A percentile compares a stretch with the other conserved stretches of the same genome.
Conservation (phyloP, 1,140 invertebrate genomes). For the Brachionus koreanus region DNA sequence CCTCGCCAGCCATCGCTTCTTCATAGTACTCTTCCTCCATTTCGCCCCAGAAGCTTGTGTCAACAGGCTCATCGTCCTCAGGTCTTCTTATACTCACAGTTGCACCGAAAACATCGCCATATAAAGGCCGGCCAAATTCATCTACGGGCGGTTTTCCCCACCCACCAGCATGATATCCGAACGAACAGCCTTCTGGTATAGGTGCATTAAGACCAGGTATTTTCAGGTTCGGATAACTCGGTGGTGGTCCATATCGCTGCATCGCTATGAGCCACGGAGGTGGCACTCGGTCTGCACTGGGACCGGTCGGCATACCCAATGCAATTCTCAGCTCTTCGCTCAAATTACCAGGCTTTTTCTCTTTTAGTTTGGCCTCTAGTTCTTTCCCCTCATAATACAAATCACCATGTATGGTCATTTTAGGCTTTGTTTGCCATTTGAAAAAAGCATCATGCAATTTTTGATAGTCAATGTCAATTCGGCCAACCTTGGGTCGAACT, state of each 20-base stretch:
- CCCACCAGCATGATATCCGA: constrained; percentile 92
- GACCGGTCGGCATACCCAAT: constrained; percentile 95
- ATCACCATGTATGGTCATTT: constrained; percentile 97
- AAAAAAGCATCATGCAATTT: constrained; percentile 99
- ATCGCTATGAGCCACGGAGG: constrained; percentile 99
- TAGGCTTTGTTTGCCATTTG: constrained; percentile 97
- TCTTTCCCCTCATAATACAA: constrained; percentile 99
- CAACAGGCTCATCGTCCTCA: constrained; percentile 69
- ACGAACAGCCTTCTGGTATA: constrained; percentile 73
- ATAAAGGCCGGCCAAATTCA: constrained; percentile 91
- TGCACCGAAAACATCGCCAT: constrained; percentile 94
- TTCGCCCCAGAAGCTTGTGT: constrained; percentile 84
- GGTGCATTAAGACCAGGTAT: constrained; percentile 73
- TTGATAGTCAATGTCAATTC: constrained; percentile 99
- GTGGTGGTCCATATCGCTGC: constrained; percentile 97
- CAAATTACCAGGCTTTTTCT: constrained; percentile 96
- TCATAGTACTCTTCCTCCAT: constrained; percentile 83
- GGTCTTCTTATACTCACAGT: constrained; percentile 49
- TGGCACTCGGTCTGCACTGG: constrained; percentile 66
- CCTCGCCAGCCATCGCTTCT: constrained; percentile 57
- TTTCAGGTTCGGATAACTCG: constrained; percentile 96
- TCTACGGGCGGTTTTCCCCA: constrained; percentile 99
- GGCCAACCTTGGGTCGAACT: constrained; percentile 92
- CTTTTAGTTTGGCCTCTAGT: constrained; percentile 92
- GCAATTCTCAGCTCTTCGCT: constrained; percentile 91